Evolutionary conservation across 2,113 vertebrate genomes (phyloP).

Genomic region (Lampris incognitus): DNA sequence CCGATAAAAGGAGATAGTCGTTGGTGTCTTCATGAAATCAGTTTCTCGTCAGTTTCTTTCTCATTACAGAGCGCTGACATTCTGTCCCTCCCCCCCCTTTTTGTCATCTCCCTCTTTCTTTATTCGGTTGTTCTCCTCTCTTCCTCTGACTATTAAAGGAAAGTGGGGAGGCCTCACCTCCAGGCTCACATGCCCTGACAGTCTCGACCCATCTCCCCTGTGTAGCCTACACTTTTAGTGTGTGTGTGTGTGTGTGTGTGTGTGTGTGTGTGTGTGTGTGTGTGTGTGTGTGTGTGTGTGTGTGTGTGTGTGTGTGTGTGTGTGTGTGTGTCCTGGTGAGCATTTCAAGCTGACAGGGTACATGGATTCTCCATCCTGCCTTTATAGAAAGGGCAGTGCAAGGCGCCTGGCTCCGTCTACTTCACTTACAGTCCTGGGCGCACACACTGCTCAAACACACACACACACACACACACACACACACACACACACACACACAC

Average conservation of each 20-base stretch:
- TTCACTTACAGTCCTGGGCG: conserved; percentile 27
- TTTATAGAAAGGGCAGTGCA: conserved; percentile 55
- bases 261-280: conserved; percentile 11
- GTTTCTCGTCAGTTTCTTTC: neutral
- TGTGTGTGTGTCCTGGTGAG: conserved; percentile 27
- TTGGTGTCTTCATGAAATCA: neutral
- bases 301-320: conserved; percentile 10
- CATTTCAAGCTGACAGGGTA: conserved; percentile 62
- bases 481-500: conserved; percentile 3
- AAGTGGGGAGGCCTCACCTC: neutral
- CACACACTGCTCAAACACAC: neutral
- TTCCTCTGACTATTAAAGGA: neutral
- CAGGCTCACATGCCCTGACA: conserved; percentile 1
- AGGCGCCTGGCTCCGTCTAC: conserved; percentile 43
- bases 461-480: conserved; percentile 11
- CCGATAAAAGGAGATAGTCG: too few species aligned
- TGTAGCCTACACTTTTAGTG: conserved; percentile 36
- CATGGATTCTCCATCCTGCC: conserved; percentile 74
- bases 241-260: conserved; percentile 14
- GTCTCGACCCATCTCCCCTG: conserved; percentile 2
- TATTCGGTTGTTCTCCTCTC: neutral
- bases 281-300: conserved; percentile 24
- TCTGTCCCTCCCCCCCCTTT: neutral
- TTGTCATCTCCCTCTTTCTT: too few species aligned
- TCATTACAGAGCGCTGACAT: neutral